phyloP scores from a whole-genome alignment of 1,140 invertebrate species.

The Calliopsis andreniformis region DNA sequence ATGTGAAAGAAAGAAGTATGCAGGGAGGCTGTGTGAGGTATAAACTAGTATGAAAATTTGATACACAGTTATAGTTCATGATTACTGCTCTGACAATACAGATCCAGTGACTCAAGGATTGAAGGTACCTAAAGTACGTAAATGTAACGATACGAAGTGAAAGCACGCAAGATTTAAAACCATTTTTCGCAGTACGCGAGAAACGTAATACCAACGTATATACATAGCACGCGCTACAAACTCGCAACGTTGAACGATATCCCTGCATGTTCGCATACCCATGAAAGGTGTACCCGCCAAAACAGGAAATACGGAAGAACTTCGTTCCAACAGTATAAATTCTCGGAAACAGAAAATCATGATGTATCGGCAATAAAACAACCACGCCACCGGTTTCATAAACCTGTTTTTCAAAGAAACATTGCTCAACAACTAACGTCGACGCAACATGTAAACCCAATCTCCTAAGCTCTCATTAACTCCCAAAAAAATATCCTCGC shows the following conservation, averaged over 20 bases:
- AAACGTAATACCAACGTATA: neutral
- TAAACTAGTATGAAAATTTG: too few relatives aligned
- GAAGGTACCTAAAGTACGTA: too few relatives aligned
- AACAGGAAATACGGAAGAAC: neutral
- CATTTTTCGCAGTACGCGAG: too few relatives aligned
- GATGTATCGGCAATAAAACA: neutral
- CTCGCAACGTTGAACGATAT: neutral
- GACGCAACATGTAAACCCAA: neutral
- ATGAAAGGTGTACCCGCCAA: constrained; percentile 15
- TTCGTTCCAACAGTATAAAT: neutral
- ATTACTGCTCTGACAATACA: too few relatives aligned
- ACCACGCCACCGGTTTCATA: neutral
- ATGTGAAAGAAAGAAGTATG: too few relatives aligned
- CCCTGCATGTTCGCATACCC: neutral
- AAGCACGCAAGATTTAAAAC: too few relatives aligned
- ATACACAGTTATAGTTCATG: too few relatives aligned
- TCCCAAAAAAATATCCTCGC: neutral
- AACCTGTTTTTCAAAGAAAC: neutral
- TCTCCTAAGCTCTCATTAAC: too few relatives aligned
- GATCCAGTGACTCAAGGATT: too few relatives aligned
- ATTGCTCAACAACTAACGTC: too few relatives aligned
- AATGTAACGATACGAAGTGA: too few relatives aligned
- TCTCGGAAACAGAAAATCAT: neutral
- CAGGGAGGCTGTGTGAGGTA: too few relatives aligned
- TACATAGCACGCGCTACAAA: neutral